Evolutionary conservation across 2,113 vertebrate genomes (phyloP), one percentile per base, ranked within the genome.

Genomic region (Isichthys henryi): DNA sequence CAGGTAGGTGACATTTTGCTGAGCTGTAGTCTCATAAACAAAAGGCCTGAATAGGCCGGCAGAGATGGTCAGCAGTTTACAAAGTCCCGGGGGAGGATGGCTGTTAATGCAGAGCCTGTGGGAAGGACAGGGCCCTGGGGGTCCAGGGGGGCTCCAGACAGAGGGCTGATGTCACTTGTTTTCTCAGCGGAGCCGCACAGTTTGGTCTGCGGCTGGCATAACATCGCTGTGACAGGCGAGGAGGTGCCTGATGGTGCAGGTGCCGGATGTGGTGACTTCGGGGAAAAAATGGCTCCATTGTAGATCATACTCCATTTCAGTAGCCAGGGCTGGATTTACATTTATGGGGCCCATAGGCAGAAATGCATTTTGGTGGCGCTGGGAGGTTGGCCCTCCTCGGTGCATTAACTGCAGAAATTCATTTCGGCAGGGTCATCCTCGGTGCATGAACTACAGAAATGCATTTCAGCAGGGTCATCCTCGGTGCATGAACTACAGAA

Each of bases 31-130:
- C n/a, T 27, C n/a, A 87, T 21, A 53, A 82, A n/a, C 45, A 19
- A n/a, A 35, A 19, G 31, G 17, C 27, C 87, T 21, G 56, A 91
- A 90, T 90, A 90, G 88, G 43, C 84, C 39, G 66, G 21, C 62
- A 87, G 53, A 58, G 74, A 85, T 49, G 50, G 87, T 92, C 92
- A 92, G 92, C 91, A 92, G 66, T 91, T 92, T 27, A 52, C 53
- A 90, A 88, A 92, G 92, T 88, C 88, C 74, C 17, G 50, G 89
- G 87, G 66, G 49, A 89, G 89, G 88, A 89, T 66, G 43, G n/a
- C 62, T 66, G 46, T 49, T 82, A 87, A 90, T 88, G 86, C 45
- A 80, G 62, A n/a, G 56, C 56, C 21, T 62, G 7, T n/a, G 7
- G 23, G 56, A n/a, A 88, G 56, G 85, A 58, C 74, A 58, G 27